Conservation (phyloP, 2,113 vertebrate genomes). For the Oceanites oceanicus region DNA sequence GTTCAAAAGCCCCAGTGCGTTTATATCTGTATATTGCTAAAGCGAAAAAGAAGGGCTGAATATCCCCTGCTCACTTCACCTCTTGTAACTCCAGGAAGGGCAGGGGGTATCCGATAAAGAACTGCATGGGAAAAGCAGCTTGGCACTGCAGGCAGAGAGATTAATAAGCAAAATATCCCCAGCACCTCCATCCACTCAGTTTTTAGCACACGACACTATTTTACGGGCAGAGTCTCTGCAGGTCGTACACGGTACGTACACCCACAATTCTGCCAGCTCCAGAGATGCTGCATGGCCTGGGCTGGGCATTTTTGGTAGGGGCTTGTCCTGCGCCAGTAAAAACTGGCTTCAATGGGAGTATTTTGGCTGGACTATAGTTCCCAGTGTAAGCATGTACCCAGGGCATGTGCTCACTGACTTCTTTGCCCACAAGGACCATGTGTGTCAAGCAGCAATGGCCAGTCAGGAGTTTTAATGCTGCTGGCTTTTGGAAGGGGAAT, state of each 20-base stretch:
- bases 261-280: neutral
- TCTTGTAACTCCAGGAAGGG: neutral
- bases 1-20: neutral
- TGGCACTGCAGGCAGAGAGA: neutral
- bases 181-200: neutral
- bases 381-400: neutral
- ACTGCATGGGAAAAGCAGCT: neutral
- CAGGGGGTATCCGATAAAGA: accelerated
- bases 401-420: neutral
- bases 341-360: neutral
- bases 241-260: accelerated
- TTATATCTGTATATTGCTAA: neutral
- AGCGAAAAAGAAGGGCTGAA: neutral
- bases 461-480: neutral
- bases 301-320: neutral
- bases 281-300: neutral
- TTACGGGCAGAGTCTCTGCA: neutral
- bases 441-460: neutral
- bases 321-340: neutral
- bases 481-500: neutral
- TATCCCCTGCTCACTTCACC: neutral
- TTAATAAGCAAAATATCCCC: neutral
- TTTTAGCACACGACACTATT: neutral
- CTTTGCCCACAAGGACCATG: neutral
- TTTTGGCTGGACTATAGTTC: neutral